Conservation (phyloP, 2,888 invertebrate genomes). For the Eupithecia exiguata region DNA sequence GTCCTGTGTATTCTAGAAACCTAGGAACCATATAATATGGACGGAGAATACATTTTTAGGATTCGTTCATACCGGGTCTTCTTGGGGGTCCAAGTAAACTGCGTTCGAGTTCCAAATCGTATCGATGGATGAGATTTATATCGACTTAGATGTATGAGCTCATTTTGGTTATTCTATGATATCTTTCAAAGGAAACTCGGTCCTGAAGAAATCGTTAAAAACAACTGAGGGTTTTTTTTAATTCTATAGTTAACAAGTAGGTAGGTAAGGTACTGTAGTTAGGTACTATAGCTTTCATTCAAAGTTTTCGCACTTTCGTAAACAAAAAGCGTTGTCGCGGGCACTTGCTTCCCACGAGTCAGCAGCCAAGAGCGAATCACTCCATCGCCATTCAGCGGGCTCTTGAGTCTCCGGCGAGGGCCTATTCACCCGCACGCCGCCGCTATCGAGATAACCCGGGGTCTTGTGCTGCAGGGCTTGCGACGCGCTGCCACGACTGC, state of each 20-base stretch:
- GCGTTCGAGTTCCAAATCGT: neutral
- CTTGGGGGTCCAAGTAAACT: neutral
- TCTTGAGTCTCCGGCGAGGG: constrained; percentile 29
- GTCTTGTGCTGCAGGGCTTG: constrained; percentile 14
- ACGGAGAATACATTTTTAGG: neutral
- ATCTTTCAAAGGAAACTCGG: neutral
- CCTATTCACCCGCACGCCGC: constrained; percentile 23
- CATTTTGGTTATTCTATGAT: neutral
- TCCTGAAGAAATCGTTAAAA: neutral
- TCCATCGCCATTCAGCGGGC: constrained; percentile 29
- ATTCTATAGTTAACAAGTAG: neutral
- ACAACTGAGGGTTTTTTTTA: neutral
- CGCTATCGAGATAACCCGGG: constrained; percentile 25
- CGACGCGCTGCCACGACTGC: neutral
- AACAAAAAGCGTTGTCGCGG: constrained; percentile 18
- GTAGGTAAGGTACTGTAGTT: neutral
- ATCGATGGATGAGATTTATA: neutral
- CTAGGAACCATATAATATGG: neutral
- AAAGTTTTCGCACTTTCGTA: neutral
- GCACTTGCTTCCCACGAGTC: constrained; percentile 22
- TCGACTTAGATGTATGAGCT: neutral
- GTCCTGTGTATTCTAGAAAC: neutral
- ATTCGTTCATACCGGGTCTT: neutral
- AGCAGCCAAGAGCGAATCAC: constrained; percentile 30
- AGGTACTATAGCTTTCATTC: neutral